Base-by-base conservation (phyloP, 2,113 vertebrate genomes). In the Dicrurus megarhynchus region DNA sequence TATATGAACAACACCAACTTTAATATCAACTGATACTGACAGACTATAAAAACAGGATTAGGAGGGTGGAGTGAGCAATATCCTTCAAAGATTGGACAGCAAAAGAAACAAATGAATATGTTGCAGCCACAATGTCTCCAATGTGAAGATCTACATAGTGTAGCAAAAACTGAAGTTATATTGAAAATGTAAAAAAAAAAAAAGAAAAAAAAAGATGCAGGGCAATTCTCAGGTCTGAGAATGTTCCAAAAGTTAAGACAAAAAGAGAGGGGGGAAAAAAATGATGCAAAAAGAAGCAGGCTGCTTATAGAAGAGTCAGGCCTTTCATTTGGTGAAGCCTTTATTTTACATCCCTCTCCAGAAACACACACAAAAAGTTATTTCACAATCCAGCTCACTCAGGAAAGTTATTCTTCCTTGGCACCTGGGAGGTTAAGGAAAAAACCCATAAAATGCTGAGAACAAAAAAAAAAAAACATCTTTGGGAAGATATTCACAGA, bases 401-500 rank as follows among this genome's bases (percentile, higher is more conserved):
- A 71, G 57, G 74, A 82, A 96, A 95, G 65, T 92, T 88, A 59
- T 82, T 95, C 89, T 88, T 94, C 94, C 95, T 96, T 67, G 73
- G 96, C 93, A 96, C 68, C 74, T 19, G 1, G 41, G 53, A 41
- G 49, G 64, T 76, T 73, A 82, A 93, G 37, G 23, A 87, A 63
- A 35, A 73, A 44, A 3, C 7, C 7, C 56, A 15, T 37, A 68
- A 69, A 46, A 17, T 93, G 92, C 46, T 77, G 80, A 96, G 55
- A 88, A 85, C 3, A 59, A 83, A 50, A 93, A 73, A 76, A 84
- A 89, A 60, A 79, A 94, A 90, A 82, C 93, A 97, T 98, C 98
- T 98, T 98, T 97, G 97, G 97, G 97, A 98, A 98, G 98, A 97
- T 97, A 97, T 97, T 94, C 96, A 98, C 56, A 95, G 98, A 97